Conservation (phyloP, 2,797 vertebrate species). For the Acridotheres tristis region DNA sequence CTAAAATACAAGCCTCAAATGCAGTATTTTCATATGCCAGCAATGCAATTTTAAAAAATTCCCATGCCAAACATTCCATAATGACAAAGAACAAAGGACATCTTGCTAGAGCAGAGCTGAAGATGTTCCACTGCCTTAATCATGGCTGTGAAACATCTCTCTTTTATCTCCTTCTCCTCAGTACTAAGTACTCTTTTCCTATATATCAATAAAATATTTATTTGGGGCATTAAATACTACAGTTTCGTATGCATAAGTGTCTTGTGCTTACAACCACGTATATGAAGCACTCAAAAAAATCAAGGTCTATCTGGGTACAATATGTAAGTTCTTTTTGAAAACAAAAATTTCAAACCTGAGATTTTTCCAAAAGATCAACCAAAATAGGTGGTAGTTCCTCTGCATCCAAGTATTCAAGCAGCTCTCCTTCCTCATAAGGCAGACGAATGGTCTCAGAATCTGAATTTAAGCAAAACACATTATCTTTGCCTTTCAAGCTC, state of each 20-base stretch:
- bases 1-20: background rate
- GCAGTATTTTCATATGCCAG: background rate
- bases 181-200: background rate
- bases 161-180: background rate
- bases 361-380: conserved; percentile 98
- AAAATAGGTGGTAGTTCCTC: conserved; percentile 97
- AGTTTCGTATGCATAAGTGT: background rate
- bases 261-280: background rate
- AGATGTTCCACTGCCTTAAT: background rate
- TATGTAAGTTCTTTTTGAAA: background rate
- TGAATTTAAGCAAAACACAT: conserved; percentile 67
- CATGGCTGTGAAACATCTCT: background rate
- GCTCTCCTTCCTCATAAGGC: conserved; percentile 96
- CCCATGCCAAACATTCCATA: background rate
- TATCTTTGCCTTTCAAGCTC: background rate
- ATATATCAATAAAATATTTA: background rate
- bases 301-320: background rate
- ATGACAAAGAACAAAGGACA: background rate
- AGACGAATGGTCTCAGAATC: conserved; percentile 98
- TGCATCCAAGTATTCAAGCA: conserved; percentile 97
- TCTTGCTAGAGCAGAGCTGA: background rate
- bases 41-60: background rate
- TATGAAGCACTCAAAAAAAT: background rate
- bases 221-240: background rate
- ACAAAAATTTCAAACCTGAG: conserved; percentile 83